Evolutionary conservation across 2,797 vertebrate genomes (phyloP), one percentile per base, ranked within the genome.

Genomic region (Takifugu ocellatus): DNA sequence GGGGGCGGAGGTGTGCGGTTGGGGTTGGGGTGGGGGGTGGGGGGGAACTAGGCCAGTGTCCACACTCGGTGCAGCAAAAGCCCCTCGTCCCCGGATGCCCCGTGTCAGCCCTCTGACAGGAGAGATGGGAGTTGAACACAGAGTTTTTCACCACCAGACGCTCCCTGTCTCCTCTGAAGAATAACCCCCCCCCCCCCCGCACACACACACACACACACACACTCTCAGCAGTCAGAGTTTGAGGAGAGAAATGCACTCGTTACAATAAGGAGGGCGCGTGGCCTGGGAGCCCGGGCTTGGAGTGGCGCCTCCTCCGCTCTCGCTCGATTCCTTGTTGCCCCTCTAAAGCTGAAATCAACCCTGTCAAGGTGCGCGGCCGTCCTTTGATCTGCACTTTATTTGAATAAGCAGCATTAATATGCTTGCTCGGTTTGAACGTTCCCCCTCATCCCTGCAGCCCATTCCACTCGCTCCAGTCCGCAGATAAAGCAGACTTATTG

Each of bases 261-360:
- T 90, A 91, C 87, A 86, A 86, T 87, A 91, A 91, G 87, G 89
- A 92, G 90, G 90, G 87, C 90, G 88, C 83, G 82, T 90, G 89
- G 90, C 87, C 81, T 89, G 90, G 90, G 88, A 90, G 87, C 88
- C 61, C 64, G 78, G 75, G 87, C 85, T 89, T 88, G 86, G 87
- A 89, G 84, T 72, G 85, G 82, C 78, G 75, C 81, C 83, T 81
- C 84, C 80, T 79, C 82, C 75, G 54, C 64, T 82, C 82, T 83
- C 79, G 2, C 73, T 74, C 87, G 86, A 76, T 70, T 81, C 72
- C 84, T 85, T 80, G 68, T 75, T 86, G 75, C 62, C 56, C 82
- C 68, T 79, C 65, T 55, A 63, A 74, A 84, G 79, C 76, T 77
- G 79, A 84, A 60, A 44, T 68, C 66, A 55, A 51, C 62, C 21